Evolutionary conservation across 1,140 invertebrate genomes (phyloP), one percentile per base, ranked within the genome.

Genomic region (Trinorchestia longiramus): DNA sequence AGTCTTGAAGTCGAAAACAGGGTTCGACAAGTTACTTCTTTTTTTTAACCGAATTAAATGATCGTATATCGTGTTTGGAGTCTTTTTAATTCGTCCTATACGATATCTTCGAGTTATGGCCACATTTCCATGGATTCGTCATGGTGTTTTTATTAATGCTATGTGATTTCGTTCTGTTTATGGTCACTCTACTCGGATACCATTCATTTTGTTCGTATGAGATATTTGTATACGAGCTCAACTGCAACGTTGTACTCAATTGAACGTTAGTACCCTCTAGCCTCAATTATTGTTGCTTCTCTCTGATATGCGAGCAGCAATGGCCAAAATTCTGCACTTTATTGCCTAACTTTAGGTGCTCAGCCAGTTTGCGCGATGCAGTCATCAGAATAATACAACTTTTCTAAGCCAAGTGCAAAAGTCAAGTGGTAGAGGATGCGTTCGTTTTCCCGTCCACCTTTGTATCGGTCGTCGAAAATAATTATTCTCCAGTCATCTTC

Each of bases 1-100:
- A 94, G 92, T 45, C 92, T 45, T 94, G 92, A 47, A 94, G 92
- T 94, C 92, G 92, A 94, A 94, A 94, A 44, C 92, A 45, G 92
- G 92, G 92, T 94, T 94, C 92, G 43, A 90, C 88, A 28, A 90
- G 88, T 47, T 47, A n/a, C 92, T 45, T 43, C 92, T n/a, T 40
- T 94, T 94, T 94, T n/a, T 92, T 11, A 47, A 94, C 15, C 43
- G 44, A 94, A 94, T 94, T 94, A 94, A 47, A 45, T 45, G 43
- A 94, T 42, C 44, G 88, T 36, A 90, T 90, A 42, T 90, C 88
- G 11, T 90, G 88, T 41, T 90, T 90, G 88, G 43, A 90, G n/a
- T 43, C 42, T 90, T 90, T 90, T 42, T 43, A 90, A 90, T 90
- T 90, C n/a, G 4, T 43, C 28, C 88, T 90, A 40, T 45, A 44